phyloP scores from a whole-genome alignment of 2,797 vertebrate genomes.

The Aulostomus chinensis region DNA sequence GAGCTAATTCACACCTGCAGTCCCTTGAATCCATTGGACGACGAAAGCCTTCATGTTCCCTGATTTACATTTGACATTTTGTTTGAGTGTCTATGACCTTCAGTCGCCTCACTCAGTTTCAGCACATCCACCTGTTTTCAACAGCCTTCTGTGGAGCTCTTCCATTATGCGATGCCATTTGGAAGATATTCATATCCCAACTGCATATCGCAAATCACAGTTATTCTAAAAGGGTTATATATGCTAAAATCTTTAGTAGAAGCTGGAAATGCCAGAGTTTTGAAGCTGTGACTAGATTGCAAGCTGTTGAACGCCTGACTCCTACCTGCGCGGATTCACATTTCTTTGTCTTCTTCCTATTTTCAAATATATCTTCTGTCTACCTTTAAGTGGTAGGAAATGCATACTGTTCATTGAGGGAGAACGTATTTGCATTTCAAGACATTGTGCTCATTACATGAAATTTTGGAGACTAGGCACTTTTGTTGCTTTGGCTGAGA shows the following conservation, averaged over 20 bases:
- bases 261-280: too few relatives aligned
- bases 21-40: too few relatives aligned
- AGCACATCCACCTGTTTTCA: not conserved
- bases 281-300: too few relatives aligned
- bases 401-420: constrained; percentile 10
- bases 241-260: too few relatives aligned
- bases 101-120: not conserved
- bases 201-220: too few relatives aligned
- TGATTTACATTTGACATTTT: not conserved
- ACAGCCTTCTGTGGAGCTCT: too few relatives aligned
- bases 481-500: constrained; percentile 22
- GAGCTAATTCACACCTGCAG: too few relatives aligned
- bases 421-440: constrained; percentile 41
- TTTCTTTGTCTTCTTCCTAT: constrained; percentile 5
- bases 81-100: not conserved
- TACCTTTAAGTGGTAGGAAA: constrained; percentile 3
- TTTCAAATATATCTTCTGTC: constrained; percentile 12
- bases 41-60: not conserved
- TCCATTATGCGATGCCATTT: too few relatives aligned
- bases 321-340: too few relatives aligned
- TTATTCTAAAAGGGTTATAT: too few relatives aligned
- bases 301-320: too few relatives aligned
- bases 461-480: constrained; percentile 12
- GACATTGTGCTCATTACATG: constrained; percentile 33
- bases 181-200: too few relatives aligned